A percentile compares a stretch with the other conserved stretches of the same genome.
These are phyloP conservation scores for Dicaeum eximium DNA, from an alignment of 2,113 vertebrate species.

Conservation along the genomic window DNA sequence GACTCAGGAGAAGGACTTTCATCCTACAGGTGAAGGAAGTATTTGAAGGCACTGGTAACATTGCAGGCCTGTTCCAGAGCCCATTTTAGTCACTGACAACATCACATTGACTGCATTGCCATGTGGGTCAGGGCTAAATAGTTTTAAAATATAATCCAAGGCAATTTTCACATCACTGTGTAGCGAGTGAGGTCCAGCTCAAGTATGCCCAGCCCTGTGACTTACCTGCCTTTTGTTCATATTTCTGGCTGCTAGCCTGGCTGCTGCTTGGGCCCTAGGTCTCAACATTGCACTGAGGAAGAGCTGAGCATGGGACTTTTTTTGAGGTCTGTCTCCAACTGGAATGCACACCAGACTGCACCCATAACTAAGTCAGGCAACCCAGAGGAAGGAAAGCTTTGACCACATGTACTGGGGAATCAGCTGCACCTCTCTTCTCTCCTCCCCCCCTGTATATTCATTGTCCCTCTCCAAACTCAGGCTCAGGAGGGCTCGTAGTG, in stretches of 20 bases:
- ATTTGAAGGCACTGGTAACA: constrained; percentile 36
- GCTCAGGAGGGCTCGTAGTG: background rate
- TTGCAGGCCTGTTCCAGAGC: constrained; percentile 44
- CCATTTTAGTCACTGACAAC: constrained; percentile 27
- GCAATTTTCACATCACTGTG: background rate
- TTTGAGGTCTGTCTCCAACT: background rate
- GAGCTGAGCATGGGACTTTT: background rate
- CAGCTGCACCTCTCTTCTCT: background rate
- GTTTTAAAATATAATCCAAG: constrained; percentile 4
- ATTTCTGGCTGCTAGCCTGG: background rate
- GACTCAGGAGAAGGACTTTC: constrained; percentile 39
- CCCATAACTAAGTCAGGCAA: background rate
- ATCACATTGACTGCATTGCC: constrained; percentile 1
- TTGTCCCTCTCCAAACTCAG: background rate
- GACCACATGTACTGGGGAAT: background rate
- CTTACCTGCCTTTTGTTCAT: constrained; percentile 5
- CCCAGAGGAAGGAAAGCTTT: background rate
- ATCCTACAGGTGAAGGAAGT: constrained; percentile 54
- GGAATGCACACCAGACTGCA: background rate
- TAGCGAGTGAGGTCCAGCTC: background rate
- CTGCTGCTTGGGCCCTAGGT: background rate
- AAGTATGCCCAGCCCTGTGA: background rate
- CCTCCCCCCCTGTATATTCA: background rate
- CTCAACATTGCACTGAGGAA: background rate
- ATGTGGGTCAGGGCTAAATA: constrained; percentile 21